These are phyloP conservation scores for Charadrius vociferus DNA, from an alignment of 2,113 vertebrate species.

Conservation along the genomic window DNA sequence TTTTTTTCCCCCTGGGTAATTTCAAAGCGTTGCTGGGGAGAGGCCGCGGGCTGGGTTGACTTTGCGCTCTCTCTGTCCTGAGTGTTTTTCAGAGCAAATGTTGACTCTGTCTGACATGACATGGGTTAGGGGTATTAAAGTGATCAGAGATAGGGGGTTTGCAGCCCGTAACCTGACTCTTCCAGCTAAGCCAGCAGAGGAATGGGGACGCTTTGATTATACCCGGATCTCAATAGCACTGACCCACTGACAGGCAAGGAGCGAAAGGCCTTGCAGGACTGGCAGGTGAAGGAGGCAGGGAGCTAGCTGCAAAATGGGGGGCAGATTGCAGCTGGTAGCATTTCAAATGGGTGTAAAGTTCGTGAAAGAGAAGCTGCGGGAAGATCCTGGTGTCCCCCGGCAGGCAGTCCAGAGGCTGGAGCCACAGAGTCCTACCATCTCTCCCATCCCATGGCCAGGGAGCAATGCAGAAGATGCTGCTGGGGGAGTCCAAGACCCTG, in stretches of 20 bases:
- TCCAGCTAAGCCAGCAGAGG: background rate
- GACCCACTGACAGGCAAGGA: background rate
- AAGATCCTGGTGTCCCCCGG: background rate
- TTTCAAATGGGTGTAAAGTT: background rate
- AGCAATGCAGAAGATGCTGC: background rate
- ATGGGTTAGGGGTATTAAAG: slow-evolving; percentile 70
- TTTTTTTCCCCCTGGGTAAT: background rate
- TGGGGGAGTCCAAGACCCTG: no score
- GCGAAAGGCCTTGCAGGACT: background rate
- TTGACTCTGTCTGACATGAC: slow-evolving; percentile 68
- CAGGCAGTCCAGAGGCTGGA: background rate
- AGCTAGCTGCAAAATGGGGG: background rate
- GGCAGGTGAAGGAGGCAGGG: background rate
- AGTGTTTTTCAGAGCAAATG: slow-evolving; percentile 71
- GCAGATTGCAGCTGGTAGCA: background rate
- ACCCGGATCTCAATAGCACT: background rate
- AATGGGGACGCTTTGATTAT: slow-evolving; percentile 32
- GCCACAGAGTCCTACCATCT: background rate
- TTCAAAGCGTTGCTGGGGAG: slow-evolving; percentile 28
- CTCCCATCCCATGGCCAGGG: background rate
- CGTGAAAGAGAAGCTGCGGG: background rate
- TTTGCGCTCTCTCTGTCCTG: background rate
- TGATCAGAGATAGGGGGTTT: slow-evolving; percentile 71
- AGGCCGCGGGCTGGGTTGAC: background rate
- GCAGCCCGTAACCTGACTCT: slow-evolving; percentile 71